Evolutionary conservation across 2,113 vertebrate species (phyloP), one percentile per base, ranked within the genome.

Genomic region (Lethenteron reissneri): DNA sequence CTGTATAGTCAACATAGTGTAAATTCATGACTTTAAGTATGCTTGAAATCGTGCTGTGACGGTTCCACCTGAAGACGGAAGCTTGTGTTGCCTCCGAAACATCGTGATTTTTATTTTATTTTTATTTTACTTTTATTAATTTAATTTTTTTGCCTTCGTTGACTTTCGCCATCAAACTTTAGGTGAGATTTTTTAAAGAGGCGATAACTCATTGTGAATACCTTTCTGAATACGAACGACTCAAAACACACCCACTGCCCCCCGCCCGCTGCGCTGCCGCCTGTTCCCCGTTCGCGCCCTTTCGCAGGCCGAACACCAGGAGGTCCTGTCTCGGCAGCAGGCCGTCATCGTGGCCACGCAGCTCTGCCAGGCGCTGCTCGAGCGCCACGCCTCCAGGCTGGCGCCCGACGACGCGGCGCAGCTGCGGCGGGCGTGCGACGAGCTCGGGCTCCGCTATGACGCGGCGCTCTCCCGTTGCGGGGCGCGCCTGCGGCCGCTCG

Each of bases 271-370:
- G 19, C 19, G 14, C 14, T 69, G 58, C 58, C 8, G 57, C 3
- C 17, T 58, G 25, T 71, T 58, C 15, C 10, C 25, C 11, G 25
- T 12, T 2, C 70, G 11, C 56, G 13, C 58, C 57, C 14, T 56
- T 58, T 3, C 71, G 0, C 80, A 97, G 94, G 78, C 75, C 0
- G 84, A 77, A 77, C 85, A 94, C 72, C 84, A 86, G 79, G 85
- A 88, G 78, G 85, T 97, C 74, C 86, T 90, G 75, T 81, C 85
- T 69, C 90, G 91, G 75, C 92, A 99, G 78, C 85, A 89, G 56
- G 83, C 87, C 7, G 74, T 96, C 11, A 83, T 94, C 72, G 79
- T 91, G 75, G 83, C 89, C 69, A 81, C 85, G 0, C 91, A 95
- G 77, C 81, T 87, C 0, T 83, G 85, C 0, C 90, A 87, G 73